These are phyloP conservation scores for Chrysolina haemoptera DNA, from an alignment of 2,888 invertebrate genomes.

Conservation along the genomic window DNA sequence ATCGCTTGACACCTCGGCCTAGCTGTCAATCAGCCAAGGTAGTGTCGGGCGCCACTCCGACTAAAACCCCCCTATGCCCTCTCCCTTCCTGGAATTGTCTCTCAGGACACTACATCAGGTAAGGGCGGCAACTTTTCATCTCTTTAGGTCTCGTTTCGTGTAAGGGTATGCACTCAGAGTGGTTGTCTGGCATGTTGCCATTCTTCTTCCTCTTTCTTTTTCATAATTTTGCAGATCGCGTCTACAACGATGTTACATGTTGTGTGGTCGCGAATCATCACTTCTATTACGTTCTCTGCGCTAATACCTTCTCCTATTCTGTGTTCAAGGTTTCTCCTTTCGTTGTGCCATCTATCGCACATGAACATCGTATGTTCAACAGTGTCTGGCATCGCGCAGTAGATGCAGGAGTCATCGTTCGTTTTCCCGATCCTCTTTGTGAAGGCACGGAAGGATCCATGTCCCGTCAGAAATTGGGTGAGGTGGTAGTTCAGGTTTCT, in stretches of 20 bases:
- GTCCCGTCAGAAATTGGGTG: no score
- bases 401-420: slow-evolving; percentile 22
- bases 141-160: no score
- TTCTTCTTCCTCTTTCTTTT: slow-evolving; percentile 32
- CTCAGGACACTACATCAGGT: no score
- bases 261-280: background rate
- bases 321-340: background rate
- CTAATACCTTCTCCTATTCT: background rate
- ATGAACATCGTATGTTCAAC: slow-evolving; percentile 36
- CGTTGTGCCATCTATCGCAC: slow-evolving; percentile 29
- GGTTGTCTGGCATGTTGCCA: background rate
- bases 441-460: no score
- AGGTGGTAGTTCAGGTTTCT: slow-evolving; percentile 31
- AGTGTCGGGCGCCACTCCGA: no score
- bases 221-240: slow-evolving; percentile 2
- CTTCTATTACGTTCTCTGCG: background rate
- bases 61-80: no score
- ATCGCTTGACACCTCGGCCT: no score
- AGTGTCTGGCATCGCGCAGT: slow-evolving; percentile 32
- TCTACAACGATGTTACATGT: background rate
- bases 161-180: no score
- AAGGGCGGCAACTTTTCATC: no score
- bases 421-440: no score
- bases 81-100: no score
- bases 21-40: no score